phyloP scores from a whole-genome alignment of 2,888 invertebrate species.

The Hydrotaea diabolus region DNA sequence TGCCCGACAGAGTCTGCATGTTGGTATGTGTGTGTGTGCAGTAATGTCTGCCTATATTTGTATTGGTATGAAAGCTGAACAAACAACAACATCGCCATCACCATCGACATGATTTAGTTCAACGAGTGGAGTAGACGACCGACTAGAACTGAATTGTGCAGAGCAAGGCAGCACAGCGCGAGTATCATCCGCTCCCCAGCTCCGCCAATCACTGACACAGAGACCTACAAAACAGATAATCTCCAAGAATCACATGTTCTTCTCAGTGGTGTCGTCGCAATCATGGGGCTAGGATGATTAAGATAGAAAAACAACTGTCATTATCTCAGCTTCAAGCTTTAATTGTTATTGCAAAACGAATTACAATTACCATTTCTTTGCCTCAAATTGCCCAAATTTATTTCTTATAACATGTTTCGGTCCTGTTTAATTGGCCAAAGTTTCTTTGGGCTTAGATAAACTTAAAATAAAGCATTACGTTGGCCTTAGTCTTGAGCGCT shows the following conservation, averaged over 20 bases:
- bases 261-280: conserved; percentile 44
- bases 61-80: conserved; percentile 33
- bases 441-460: not conserved
- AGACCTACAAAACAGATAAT: conserved; percentile 52
- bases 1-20: not conserved
- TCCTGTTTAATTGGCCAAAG: not conserved
- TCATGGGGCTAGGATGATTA: not conserved
- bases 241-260: conserved; percentile 21
- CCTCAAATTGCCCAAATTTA: not conserved
- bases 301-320: not conserved
- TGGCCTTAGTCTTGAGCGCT: not conserved
- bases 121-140: not conserved
- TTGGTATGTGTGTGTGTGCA: conserved; percentile 12
- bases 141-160: conserved; percentile 15
- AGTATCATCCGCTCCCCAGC: not conserved
- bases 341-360: not conserved
- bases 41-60: conserved; percentile 29
- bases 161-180: not conserved
- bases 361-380: not conserved
- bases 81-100: not conserved
- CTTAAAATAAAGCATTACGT: conserved; percentile 3
- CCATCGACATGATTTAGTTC: conserved; percentile 16
- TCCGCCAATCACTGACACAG: conserved; percentile 43
- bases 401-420: conserved; percentile 62
- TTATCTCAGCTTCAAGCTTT: not conserved